Conservation (phyloP, 2,888 invertebrate species). For the Stenoptilia bipunctidactyla region DNA sequence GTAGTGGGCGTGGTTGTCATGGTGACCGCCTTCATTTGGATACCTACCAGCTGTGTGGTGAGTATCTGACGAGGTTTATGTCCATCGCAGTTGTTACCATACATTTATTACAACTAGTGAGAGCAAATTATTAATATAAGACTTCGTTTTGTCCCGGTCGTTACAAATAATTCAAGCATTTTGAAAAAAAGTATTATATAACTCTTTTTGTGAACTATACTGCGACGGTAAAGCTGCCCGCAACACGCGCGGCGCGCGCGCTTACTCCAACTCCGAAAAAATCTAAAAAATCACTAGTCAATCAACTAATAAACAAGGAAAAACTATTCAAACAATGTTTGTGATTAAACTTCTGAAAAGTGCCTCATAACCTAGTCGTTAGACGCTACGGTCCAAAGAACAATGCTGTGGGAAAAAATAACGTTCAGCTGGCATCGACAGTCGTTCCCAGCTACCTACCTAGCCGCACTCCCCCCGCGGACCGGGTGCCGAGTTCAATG, state of each 20-base stretch:
- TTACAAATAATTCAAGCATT: too few relatives aligned
- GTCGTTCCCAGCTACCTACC: conserved; percentile 69
- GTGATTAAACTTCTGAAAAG: conserved; percentile 35
- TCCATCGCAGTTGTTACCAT: too few relatives aligned
- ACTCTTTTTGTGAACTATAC: too few relatives aligned
- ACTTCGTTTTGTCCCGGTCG: too few relatives aligned
- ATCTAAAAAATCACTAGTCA: background rate
- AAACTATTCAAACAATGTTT: conserved; percentile 22
- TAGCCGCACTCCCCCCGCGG: conserved; percentile 59
- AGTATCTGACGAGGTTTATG: conserved; percentile 14
- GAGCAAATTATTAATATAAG: too few relatives aligned
- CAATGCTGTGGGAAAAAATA: conserved; percentile 74
- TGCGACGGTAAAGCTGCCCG: conserved; percentile 52
- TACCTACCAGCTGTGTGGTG: conserved; percentile 89
- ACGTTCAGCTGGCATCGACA: conserved; percentile 71
- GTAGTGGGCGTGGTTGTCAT: conserved; percentile 94
- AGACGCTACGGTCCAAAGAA: conserved; percentile 64
- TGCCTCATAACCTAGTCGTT: conserved; percentile 37
- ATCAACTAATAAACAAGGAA: background rate
- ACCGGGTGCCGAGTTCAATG: conserved; percentile 68
- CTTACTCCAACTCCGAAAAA: conserved; percentile 15
- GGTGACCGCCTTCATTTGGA: conserved; percentile 93
- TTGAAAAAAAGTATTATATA: too few relatives aligned
- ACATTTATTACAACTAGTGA: too few relatives aligned
- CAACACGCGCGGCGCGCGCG: conserved; percentile 64